Evolutionary conservation across 2,888 invertebrate genomes (phyloP).

Genomic region (Tricholauxania praeusta): DNA sequence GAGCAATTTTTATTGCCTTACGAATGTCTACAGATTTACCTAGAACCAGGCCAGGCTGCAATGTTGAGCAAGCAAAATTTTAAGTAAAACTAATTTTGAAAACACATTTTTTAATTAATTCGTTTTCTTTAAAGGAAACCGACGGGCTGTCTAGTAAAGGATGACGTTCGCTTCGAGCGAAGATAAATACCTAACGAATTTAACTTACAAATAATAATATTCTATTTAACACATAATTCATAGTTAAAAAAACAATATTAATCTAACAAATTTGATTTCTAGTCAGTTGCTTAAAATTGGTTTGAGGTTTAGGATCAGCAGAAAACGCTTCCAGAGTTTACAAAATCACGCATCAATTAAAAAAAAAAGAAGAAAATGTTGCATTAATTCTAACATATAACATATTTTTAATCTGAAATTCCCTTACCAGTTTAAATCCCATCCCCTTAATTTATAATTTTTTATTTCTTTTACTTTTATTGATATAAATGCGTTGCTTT

Average conservation of each 20-base stretch:
- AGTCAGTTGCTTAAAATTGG: slow-evolving; percentile 32
- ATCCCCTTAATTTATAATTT: too few relatives aligned
- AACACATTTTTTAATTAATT: slow-evolving; percentile 44
- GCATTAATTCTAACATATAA: too few relatives aligned
- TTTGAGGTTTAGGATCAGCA: slow-evolving; percentile 41
- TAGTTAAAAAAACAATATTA: slow-evolving; percentile 12
- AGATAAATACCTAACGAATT: slow-evolving; percentile 9
- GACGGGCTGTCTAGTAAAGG: slow-evolving; percentile 38
- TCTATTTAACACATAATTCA: too few relatives aligned
- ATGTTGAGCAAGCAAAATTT: slow-evolving; percentile 32
- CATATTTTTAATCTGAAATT: too few relatives aligned
- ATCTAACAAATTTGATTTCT: slow-evolving; percentile 38
- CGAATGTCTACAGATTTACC: slow-evolving; percentile 27
- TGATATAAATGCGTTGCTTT: too few relatives aligned
- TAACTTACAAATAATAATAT: slow-evolving; percentile 4
- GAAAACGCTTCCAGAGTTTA: neutral
- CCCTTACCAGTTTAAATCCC: too few relatives aligned
- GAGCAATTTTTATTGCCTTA: slow-evolving; percentile 21
- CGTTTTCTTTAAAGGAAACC: slow-evolving; percentile 63
- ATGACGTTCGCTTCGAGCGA: slow-evolving; percentile 31
- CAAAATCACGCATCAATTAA: too few relatives aligned
- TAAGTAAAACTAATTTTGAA: slow-evolving; percentile 34
- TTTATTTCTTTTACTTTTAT: too few relatives aligned
- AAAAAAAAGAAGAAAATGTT: too few relatives aligned
- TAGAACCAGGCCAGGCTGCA: slow-evolving; percentile 25